Conservation (phyloP, 2,888 invertebrate species). For the Agriopis aurantiaria region DNA sequence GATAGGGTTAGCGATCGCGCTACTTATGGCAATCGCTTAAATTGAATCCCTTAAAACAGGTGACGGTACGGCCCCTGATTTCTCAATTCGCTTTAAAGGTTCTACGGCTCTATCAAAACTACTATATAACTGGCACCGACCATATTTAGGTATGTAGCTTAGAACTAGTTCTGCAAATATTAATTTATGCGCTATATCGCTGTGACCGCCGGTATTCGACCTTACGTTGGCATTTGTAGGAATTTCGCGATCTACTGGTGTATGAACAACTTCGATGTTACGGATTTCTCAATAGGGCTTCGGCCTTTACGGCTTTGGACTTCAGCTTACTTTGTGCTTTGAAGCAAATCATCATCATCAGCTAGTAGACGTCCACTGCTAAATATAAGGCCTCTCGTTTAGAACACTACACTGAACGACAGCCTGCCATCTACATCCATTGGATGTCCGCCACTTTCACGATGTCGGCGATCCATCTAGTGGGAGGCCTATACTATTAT, state of each 20-base stretch:
- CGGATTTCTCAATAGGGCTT: constrained; percentile 29
- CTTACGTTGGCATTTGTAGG: constrained; percentile 49
- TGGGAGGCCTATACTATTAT: too few species aligned
- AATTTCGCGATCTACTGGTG: constrained; percentile 32
- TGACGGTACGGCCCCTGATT: too few species aligned
- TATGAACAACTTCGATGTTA: constrained; percentile 29
- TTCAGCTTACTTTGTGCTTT: not conserved
- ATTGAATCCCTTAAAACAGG: too few species aligned
- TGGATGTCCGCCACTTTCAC: too few species aligned
- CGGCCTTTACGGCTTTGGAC: constrained; percentile 1
- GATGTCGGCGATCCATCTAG: too few species aligned
- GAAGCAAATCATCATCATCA: not conserved
- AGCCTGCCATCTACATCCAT: too few species aligned
- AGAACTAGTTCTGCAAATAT: constrained; percentile 45
- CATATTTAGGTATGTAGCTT: constrained; percentile 22
- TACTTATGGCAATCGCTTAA: too few species aligned
- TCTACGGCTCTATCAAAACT: not conserved
- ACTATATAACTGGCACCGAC: not conserved
- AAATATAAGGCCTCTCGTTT: not conserved
- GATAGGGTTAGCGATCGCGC: too few species aligned
- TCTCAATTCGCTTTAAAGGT: too few species aligned
- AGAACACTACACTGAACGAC: not conserved
- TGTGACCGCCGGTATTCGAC: constrained; percentile 47
- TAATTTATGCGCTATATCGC: constrained; percentile 41
- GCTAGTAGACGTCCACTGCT: not conserved